These are phyloP conservation scores for Pseudorasbora parva DNA, from an alignment of 2,113 vertebrate species.

Conservation along the genomic window DNA sequence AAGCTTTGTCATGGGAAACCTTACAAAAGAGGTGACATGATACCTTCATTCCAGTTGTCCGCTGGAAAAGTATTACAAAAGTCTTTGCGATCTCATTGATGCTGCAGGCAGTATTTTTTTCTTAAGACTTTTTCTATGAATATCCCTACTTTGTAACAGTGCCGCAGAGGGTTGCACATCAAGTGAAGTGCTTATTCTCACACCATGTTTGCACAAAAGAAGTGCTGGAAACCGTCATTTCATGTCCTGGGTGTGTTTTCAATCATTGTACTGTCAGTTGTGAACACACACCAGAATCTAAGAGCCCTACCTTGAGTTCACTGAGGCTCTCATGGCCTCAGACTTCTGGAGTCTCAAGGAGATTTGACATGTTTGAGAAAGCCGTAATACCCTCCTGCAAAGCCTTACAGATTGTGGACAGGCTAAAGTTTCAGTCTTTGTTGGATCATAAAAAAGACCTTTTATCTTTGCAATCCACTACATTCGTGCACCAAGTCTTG, in stretches of 20 bases:
- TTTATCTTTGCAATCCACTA: not conserved
- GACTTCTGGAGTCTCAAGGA: not conserved
- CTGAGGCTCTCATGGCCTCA: not conserved
- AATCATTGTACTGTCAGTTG: slow-evolving; percentile 36
- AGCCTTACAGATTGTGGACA: not conserved
- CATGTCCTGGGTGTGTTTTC: slow-evolving; percentile 46
- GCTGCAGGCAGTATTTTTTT: not conserved
- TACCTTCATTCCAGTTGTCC: slow-evolving; percentile 23
- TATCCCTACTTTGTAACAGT: not conserved
- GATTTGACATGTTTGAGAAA: slow-evolving; percentile 31
- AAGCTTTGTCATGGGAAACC: slow-evolving; percentile 48
- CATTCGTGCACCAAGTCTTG: not conserved
- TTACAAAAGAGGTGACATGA: slow-evolving; percentile 27
- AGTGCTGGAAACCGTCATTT: not conserved
- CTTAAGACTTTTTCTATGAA: not conserved
- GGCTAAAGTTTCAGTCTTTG: not conserved
- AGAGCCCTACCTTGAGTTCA: slow-evolving; percentile 49
- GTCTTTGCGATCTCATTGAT: not conserved
- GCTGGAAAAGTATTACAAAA: not conserved
- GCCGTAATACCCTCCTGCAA: not conserved
- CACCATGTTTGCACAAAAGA: not conserved
- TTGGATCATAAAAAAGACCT: not conserved
- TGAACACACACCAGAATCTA: slow-evolving; percentile 22
- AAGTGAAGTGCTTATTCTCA: not conserved
- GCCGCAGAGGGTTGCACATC: not conserved